Base-by-base conservation (phyloP, 2,888 invertebrate species). In the Drosophila recens region DNA sequence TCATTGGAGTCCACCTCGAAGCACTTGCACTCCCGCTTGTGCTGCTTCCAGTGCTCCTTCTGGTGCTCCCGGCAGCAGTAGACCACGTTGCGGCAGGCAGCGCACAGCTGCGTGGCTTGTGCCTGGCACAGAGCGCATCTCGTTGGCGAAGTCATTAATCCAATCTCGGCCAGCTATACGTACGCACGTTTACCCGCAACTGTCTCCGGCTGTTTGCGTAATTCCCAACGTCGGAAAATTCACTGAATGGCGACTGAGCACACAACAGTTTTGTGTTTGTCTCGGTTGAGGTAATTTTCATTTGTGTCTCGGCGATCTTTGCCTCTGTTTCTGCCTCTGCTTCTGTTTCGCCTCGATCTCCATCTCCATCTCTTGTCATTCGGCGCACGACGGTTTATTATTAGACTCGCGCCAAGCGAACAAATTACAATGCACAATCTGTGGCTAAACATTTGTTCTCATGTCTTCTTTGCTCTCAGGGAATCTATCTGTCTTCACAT, bases 61-160 rank as follows among this genome's bases (percentile, higher is more conserved):
- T 96, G 96, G 86, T 96, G 96, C 4, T 95, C 95, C 80, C 94
- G 94, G 43, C 95, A 94, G 91, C 96, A 96, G 91, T 96, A 96
- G 87, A 94, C 95, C 0, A 95, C 95, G 11, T 94, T 92, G 80
- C 94, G 94, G 91, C 96, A 96, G 6, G 95, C 95, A 46, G 95
- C 94, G 80, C 96, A 96, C 65, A 94, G 94, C 74, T 95, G 94
- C 67, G 94, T 94, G 0, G 96, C 95, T 54, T 94, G 93, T 74
- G 94, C 93, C 64, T 94, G 93, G 89, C 96, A 96, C 52, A 95
- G 93, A 59, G 94, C 95, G 87, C 96, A 96, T 20, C 61, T 75
- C 17, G 75, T 77, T 33, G 77, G 79, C 43, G 80, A 38, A 13
- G 53, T 63, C 68, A 67, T 82, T 27, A 17, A 34, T 5, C 33